These are phyloP conservation scores for Ceratitis capitata DNA, from an alignment of 1,140 invertebrate species.

Conservation along the genomic window DNA sequence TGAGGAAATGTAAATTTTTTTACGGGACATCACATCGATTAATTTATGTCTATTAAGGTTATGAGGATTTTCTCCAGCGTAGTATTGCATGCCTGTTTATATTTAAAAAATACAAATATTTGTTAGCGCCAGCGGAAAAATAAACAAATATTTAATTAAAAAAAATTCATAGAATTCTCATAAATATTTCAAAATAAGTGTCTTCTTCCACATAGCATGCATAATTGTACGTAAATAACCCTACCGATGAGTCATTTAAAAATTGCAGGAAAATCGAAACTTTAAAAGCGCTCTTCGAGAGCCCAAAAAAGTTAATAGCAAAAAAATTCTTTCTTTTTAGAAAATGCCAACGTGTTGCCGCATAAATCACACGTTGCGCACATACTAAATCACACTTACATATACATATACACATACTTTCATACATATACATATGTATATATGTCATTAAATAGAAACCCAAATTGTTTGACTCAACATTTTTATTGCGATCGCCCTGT, in stretches of 20 bases:
- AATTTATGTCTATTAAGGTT: too few species aligned
- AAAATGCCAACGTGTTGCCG: background rate
- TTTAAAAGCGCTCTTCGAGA: background rate
- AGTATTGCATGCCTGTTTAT: too few species aligned
- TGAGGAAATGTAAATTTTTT: too few species aligned
- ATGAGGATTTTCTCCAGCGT: too few species aligned
- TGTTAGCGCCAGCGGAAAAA: background rate
- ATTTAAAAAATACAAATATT: too few species aligned
- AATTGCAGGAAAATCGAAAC: background rate
- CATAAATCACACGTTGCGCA: conserved; percentile 2
- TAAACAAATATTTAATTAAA: background rate
- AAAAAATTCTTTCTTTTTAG: background rate
- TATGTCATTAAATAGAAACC: background rate
- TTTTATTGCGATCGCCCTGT: background rate
- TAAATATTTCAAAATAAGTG: background rate
- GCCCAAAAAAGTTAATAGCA: background rate
- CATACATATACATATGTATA: background rate
- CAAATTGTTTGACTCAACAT: background rate
- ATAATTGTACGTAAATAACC: too few species aligned
- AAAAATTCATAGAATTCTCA: conserved; percentile 17
- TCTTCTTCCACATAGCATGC: too few species aligned
- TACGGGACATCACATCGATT: too few species aligned
- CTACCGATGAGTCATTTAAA: background rate
- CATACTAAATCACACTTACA: background rate
- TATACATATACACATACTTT: background rate